phyloP scores from a whole-genome alignment of 2,113 vertebrate genomes.

The Mastomys natalensis region DNA sequence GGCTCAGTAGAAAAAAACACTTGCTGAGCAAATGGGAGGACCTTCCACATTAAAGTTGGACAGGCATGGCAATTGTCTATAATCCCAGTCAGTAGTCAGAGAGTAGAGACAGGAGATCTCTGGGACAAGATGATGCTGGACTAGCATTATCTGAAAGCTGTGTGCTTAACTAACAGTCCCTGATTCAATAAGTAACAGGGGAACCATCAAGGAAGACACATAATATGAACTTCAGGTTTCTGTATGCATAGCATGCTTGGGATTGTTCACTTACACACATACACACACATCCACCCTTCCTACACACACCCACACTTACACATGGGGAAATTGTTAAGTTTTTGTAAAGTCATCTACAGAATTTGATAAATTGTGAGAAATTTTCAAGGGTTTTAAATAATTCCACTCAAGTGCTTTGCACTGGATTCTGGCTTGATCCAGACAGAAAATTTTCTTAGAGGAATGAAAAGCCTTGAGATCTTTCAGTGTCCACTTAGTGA shows the following conservation, averaged over 20 bases:
- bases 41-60: background rate
- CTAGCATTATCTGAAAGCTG: background rate
- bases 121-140: background rate
- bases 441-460: slow-evolving; percentile 20
- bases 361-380: background rate
- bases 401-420: background rate
- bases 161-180: too few relatives aligned
- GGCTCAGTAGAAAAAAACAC: background rate
- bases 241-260: too few relatives aligned
- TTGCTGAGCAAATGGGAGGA: background rate
- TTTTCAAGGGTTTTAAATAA: slow-evolving; percentile 35
- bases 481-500: background rate
- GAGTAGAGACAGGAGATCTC: background rate
- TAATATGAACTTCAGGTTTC: too few relatives aligned
- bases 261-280: background rate
- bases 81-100: background rate
- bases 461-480: background rate
- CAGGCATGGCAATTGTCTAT: background rate
- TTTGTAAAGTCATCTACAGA: background rate
- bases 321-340: background rate
- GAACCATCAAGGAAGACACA: background rate
- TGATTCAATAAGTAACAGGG: background rate
- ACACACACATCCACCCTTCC: background rate
- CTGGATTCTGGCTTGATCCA: background rate
- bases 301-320: too few relatives aligned